phyloP scores from a whole-genome alignment of 2,888 invertebrate species.

The Osedax frankpressi region DNA sequence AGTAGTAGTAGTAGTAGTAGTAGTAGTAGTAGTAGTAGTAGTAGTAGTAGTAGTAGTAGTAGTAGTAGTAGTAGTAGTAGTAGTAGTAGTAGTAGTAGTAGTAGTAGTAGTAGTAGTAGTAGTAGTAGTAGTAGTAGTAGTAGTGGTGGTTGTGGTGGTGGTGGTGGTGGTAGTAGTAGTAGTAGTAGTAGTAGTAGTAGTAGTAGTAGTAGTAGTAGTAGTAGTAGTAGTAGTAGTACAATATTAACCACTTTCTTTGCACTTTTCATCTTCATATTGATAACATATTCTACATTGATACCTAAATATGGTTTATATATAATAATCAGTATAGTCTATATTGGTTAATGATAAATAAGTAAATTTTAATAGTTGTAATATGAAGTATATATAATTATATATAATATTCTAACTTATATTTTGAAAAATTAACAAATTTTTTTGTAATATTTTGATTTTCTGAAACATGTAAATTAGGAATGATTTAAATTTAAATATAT shows the following conservation, averaged over 20 bases:
- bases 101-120: slow-evolving; percentile 1
- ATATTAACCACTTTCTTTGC: too few species aligned
- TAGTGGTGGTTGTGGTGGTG: not conserved
- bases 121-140: slow-evolving; percentile 3
- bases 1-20: slow-evolving; percentile 3
- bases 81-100: slow-evolving; percentile 1
- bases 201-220: slow-evolving; percentile 2
- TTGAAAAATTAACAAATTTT: too few species aligned
- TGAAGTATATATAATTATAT: too few species aligned
- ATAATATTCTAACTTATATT: too few species aligned
- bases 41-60: slow-evolving; percentile 1
- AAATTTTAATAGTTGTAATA: not conserved
- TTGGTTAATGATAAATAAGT: too few species aligned
- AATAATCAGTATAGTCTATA: too few species aligned
- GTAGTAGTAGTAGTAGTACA: slow-evolving; percentile 3
- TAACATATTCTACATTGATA: too few species aligned
- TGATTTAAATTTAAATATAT: too few species aligned
- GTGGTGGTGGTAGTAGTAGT: not conserved
- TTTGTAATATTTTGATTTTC: too few species aligned
- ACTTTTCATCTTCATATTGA: too few species aligned
- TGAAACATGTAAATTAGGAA: too few species aligned
- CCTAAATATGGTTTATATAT: too few species aligned
- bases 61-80: slow-evolving; percentile 3
- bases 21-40: slow-evolving; percentile 1
- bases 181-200: slow-evolving; percentile 3